Conservation (phyloP, 2,797 vertebrate species). For the Galago senegalensis region DNA sequence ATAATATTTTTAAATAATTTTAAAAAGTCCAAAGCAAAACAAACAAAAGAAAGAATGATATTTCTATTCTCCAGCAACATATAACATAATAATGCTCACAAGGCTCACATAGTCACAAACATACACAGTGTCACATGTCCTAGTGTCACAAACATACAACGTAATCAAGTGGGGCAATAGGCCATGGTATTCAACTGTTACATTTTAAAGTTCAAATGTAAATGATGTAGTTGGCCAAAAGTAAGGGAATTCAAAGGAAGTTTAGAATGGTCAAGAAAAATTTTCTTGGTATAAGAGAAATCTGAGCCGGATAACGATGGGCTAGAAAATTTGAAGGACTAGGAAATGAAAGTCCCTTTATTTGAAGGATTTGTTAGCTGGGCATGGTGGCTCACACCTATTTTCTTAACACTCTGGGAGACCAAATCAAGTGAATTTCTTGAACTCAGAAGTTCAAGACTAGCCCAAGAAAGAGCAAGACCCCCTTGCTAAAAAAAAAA, state of each 20-base stretch:
- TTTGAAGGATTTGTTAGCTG: no score
- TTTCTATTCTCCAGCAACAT: not conserved
- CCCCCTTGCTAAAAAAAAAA: no score
- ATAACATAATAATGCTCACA: not conserved
- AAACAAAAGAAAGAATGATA: not conserved
- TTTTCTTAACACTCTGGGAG: no score
- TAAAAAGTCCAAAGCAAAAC: no score
- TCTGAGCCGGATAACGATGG: not conserved
- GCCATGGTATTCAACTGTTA: not conserved
- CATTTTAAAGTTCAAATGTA: not conserved
- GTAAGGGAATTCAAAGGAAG: not conserved
- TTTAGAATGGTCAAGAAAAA: not conserved
- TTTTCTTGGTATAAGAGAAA: not conserved
- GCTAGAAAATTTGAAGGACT: not conserved
- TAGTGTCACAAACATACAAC: not conserved
- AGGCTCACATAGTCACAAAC: not conserved
- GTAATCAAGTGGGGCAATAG: not conserved
- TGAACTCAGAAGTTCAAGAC: no score
- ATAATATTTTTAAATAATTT: no score
- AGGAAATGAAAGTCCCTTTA: not conserved
- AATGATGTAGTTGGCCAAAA: not conserved
- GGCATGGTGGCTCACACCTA: no score
- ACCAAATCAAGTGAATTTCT: no score
- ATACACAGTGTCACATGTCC: not conserved
- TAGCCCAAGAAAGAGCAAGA: no score